A percentile compares a stretch with the other conserved stretches of the same genome.
Conservation (phyloP, 2,888 invertebrate species). For the Synergus gifuensis region DNA sequence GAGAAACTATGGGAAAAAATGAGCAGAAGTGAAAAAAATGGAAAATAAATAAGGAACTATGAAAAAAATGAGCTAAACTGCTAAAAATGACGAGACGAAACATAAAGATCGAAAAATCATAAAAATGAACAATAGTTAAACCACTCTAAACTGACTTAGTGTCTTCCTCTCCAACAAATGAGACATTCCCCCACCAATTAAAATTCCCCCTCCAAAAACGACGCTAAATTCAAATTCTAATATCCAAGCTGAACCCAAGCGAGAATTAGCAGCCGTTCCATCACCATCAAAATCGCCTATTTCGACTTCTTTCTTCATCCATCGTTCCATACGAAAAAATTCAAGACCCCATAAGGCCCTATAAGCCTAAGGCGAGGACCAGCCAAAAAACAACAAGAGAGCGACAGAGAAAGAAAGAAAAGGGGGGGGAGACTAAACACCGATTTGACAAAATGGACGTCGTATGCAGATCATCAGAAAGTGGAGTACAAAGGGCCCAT, state of each 20-base stretch:
- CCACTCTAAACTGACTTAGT: too few relatives aligned
- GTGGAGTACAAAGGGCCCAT: slow-evolving; percentile 75
- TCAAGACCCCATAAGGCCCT: background rate
- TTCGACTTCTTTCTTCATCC: slow-evolving; percentile 41
- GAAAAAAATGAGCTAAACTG: too few relatives aligned
- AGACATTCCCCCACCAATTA: too few relatives aligned
- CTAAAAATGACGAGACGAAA: too few relatives aligned
- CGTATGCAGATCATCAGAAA: slow-evolving; percentile 75
- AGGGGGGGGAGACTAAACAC: slow-evolving; percentile 28
- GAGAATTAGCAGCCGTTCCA: slow-evolving; percentile 50
- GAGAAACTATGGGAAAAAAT: too few relatives aligned
- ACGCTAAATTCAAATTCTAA: background rate
- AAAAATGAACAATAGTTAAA: too few relatives aligned
- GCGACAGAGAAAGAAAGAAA: background rate
- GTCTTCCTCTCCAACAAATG: too few relatives aligned
- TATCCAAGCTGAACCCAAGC: slow-evolving; percentile 22
- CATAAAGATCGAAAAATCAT: too few relatives aligned
- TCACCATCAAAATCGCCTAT: slow-evolving; percentile 50
- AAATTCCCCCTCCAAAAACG: background rate
- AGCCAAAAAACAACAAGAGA: slow-evolving; percentile 13
- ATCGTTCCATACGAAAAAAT: background rate
- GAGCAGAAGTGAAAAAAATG: too few relatives aligned
- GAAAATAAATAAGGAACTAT: too few relatives aligned
- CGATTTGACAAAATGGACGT: slow-evolving; percentile 59
- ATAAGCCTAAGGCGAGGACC: slow-evolving; percentile 41